phyloP scores from a whole-genome alignment of 2,113 vertebrate genomes.

The Puffinus mauretanicus region DNA sequence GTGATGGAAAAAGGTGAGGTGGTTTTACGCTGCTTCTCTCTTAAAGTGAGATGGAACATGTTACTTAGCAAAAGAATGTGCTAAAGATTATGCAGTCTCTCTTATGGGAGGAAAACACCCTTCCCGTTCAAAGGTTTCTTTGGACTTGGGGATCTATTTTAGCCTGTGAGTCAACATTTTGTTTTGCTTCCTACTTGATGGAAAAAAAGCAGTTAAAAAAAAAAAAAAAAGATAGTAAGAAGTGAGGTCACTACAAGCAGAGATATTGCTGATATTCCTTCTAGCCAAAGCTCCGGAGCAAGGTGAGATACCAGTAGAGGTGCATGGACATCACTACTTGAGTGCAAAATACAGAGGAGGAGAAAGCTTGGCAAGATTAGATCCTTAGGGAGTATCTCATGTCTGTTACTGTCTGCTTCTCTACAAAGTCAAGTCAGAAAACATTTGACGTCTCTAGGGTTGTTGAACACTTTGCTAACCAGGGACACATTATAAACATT shows the following conservation, averaged over 20 bases:
- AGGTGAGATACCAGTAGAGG: not conserved
- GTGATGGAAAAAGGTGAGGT: conserved; percentile 13
- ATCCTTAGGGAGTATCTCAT: not conserved
- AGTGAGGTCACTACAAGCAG: not conserved
- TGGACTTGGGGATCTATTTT: conserved; percentile 35
- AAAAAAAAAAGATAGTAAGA: not conserved
- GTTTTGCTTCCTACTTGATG: not conserved
- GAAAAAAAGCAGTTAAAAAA: not conserved
- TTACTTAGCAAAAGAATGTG: conserved; percentile 55
- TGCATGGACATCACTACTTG: not conserved
- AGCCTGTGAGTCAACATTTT: conserved; percentile 35
- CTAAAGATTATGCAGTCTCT: conserved; percentile 29
- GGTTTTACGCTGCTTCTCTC: not conserved
- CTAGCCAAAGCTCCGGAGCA: not conserved
- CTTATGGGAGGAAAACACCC: not conserved
- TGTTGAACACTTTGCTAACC: not conserved
- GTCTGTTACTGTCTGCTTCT: not conserved
- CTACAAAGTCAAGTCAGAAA: not conserved
- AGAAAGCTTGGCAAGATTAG: not conserved
- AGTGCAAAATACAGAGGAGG: not conserved
- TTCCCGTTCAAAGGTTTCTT: conserved; percentile 50
- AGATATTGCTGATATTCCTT: not conserved
- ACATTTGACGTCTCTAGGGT: fast-evolving
- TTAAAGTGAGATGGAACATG: conserved; percentile 11
- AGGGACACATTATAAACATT: not conserved